A percentile compares a stretch with the other conserved stretches of the same genome.
phyloP scores from a whole-genome alignment of 2,797 vertebrate genomes.

The Threskiornis aethiopicus region DNA sequence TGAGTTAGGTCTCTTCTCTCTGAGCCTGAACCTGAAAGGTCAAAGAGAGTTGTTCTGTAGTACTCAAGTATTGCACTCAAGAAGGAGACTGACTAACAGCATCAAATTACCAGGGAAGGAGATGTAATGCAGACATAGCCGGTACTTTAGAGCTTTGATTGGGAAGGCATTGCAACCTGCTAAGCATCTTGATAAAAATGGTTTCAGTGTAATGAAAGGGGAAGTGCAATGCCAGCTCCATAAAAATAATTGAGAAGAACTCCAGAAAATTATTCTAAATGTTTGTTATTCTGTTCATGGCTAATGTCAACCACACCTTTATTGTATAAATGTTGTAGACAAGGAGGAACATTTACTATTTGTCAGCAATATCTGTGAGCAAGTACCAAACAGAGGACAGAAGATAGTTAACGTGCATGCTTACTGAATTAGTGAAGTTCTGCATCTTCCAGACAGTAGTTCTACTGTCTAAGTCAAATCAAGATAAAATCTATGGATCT shows the following conservation, averaged over 20 bases:
- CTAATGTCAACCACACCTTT: neutral
- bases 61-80: neutral
- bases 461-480: neutral
- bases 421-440: neutral
- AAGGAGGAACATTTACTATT: neutral
- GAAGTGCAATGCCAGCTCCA: neutral
- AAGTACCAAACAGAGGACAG: neutral
- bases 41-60: neutral
- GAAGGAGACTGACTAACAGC: neutral
- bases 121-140: neutral
- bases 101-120: neutral
- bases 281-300: neutral
- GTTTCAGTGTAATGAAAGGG: neutral
- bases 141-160: neutral
- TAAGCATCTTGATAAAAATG: neutral
- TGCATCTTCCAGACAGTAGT: neutral
- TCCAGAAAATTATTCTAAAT: neutral
- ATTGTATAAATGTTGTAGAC: neutral
- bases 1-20: neutral
- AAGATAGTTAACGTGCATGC: rapidly evolving
- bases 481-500: neutral
- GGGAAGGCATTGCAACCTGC: neutral
- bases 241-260: neutral
- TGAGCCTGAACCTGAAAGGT: neutral
- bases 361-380: neutral